These are phyloP conservation scores for Calameuta idolon DNA, from an alignment of 2,888 invertebrate species.

Conservation along the genomic window DNA sequence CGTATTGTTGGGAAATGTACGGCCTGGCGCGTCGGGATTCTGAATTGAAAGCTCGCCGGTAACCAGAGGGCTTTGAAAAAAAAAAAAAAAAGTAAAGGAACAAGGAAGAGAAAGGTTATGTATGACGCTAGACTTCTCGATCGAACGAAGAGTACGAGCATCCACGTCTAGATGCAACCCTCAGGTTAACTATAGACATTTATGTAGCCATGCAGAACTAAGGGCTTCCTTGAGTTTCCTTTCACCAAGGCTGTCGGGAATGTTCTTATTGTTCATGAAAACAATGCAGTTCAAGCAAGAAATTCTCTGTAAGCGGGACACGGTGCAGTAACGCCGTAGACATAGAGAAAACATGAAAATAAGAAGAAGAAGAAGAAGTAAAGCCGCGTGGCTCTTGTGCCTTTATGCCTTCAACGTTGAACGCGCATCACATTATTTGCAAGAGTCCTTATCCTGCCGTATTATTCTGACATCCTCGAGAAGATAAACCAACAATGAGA, in stretches of 20 bases:
- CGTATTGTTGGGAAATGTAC: neutral
- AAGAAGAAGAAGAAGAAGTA: constrained; percentile 25
- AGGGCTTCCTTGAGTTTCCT: neutral
- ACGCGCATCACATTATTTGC: neutral
- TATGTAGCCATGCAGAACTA: neutral
- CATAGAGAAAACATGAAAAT: constrained; percentile 27
- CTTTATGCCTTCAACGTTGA: neutral
- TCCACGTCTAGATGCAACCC: neutral
- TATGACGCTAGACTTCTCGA: neutral
- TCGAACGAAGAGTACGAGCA: neutral
- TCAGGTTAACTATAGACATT: neutral
- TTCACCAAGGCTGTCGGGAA: neutral
- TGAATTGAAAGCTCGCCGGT: neutral
- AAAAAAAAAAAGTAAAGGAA: neutral
- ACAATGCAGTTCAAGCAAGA: constrained; percentile 41
- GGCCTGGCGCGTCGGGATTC: neutral
- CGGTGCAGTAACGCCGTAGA: constrained; percentile 20
- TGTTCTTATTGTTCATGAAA: constrained; percentile 44
- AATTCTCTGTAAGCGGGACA: constrained; percentile 38
- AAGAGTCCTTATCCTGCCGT: neutral
- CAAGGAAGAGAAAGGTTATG: neutral
- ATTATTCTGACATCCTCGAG: neutral
- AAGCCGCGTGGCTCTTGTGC: neutral
- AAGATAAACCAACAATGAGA: neutral
- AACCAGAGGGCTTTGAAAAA: neutral